Conservation (phyloP, 2,888 invertebrate genomes). For the Pristionchus japonicus region DNA sequence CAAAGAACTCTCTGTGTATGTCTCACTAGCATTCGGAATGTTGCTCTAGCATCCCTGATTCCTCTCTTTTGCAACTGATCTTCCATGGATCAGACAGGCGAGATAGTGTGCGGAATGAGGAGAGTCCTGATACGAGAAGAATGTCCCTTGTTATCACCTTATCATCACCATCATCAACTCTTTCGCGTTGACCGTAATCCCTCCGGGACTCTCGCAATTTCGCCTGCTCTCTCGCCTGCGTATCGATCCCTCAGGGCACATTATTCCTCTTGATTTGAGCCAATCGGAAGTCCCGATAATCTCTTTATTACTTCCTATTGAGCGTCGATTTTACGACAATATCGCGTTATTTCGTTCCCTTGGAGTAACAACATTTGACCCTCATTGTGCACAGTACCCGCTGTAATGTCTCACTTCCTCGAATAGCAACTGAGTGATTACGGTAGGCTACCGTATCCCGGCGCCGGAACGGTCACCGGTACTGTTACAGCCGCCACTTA, state of each 20-base stretch:
- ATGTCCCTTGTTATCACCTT: conserved; percentile 3
- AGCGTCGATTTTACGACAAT: not conserved
- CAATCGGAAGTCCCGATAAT: conserved; percentile 14
- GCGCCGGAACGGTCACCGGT: not conserved
- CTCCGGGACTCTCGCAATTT: not conserved
- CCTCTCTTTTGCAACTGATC: not conserved
- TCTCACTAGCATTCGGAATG: not conserved
- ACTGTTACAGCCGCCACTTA: conserved; percentile 20
- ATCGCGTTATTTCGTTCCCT: not conserved
- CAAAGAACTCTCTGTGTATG: too few relatives aligned
- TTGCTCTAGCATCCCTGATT: not conserved
- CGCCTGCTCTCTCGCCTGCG: not conserved
- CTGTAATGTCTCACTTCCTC: conserved; percentile 20
- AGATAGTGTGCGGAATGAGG: not conserved
- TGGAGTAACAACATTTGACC: not conserved
- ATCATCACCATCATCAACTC: not conserved
- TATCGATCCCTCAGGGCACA: not conserved
- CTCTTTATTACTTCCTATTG: not conserved
- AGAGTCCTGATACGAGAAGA: not conserved
- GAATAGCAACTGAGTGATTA: not conserved
- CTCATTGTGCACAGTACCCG: not conserved
- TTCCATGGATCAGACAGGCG: not conserved
- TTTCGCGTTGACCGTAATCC: not conserved
- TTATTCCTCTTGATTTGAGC: not conserved
- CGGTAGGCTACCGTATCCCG: not conserved